Evolutionary conservation across 2,113 vertebrate species (phyloP).

Genomic region (Panurus biarmicus): DNA sequence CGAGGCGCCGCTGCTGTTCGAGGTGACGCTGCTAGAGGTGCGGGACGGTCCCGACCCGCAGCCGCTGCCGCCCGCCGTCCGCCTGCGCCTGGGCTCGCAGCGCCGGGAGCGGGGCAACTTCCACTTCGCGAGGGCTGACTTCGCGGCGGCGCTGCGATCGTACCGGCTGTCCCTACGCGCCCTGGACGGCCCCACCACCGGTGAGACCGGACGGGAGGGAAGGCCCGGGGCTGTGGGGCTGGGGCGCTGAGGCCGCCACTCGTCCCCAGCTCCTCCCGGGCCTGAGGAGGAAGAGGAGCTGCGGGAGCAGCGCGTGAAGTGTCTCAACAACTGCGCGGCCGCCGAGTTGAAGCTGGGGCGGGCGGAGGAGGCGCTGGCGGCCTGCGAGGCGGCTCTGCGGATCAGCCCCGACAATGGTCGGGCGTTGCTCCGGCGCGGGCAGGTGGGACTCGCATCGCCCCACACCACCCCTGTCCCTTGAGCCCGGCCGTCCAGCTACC

Average conservation of each 20-base stretch:
- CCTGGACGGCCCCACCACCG: slow-evolving; percentile 65
- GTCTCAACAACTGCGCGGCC: slow-evolving; percentile 81
- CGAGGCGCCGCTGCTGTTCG: slow-evolving; percentile 76
- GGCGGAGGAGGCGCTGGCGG: slow-evolving; percentile 69
- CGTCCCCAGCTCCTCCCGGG: not conserved
- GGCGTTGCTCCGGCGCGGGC: slow-evolving; percentile 76
- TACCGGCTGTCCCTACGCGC: slow-evolving; percentile 78
- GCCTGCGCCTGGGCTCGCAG: slow-evolving; percentile 75
- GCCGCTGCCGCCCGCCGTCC: slow-evolving; percentile 65
- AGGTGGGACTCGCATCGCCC: slow-evolving; percentile 54
- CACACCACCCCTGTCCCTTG: no score
- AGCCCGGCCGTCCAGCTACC: not conserved
- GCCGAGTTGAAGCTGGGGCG: slow-evolving; percentile 76
- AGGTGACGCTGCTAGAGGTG: slow-evolving; percentile 76
- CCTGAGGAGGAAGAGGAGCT: slow-evolving; percentile 74
- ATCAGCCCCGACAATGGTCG: slow-evolving; percentile 77
- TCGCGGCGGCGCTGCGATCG: slow-evolving; percentile 69
- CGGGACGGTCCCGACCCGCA: slow-evolving; percentile 67
- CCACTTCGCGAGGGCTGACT: slow-evolving; percentile 78
- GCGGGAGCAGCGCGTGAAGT: slow-evolving; percentile 77
- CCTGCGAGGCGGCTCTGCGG: slow-evolving; percentile 70
- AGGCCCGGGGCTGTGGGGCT: no score
- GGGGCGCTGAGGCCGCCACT: not conserved
- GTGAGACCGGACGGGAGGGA: slow-evolving; percentile 19
- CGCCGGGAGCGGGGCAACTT: slow-evolving; percentile 82